These are phyloP conservation scores for Girardinus metallicus DNA, from an alignment of 2,797 vertebrate species.

Conservation along the genomic window DNA sequence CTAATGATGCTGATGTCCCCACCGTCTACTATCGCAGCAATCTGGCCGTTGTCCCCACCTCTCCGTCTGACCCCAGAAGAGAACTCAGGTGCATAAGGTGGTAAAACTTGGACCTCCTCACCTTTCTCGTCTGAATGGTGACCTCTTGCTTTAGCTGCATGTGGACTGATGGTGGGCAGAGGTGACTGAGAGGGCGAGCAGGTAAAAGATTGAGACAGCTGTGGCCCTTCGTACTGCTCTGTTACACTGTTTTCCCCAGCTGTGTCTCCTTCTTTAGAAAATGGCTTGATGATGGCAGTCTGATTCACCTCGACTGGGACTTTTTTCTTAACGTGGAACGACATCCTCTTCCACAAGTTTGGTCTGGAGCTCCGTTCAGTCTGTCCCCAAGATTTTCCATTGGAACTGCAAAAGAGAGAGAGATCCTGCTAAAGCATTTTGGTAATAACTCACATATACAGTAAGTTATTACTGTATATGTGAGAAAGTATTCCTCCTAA, in stretches of 20 bases:
- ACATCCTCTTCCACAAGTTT: slow-evolving; percentile 95
- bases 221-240: slow-evolving; percentile 82
- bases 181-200: slow-evolving; percentile 86
- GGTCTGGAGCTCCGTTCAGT: slow-evolving; percentile 89
- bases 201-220: slow-evolving; percentile 82
- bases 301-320: slow-evolving; percentile 89
- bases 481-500: not conserved
- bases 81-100: slow-evolving; percentile 83
- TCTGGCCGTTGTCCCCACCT: slow-evolving; percentile 43
- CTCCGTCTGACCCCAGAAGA: slow-evolving; percentile 56
- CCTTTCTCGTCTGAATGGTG: slow-evolving; percentile 78
- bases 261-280: slow-evolving; percentile 86
- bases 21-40: not conserved
- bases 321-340: slow-evolving; percentile 95
- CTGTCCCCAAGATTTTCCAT: slow-evolving; percentile 96
- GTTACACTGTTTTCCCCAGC: slow-evolving; percentile 79
- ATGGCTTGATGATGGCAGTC: slow-evolving; percentile 97
- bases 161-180: slow-evolving; percentile 86
- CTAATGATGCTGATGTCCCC: slow-evolving; percentile 61
- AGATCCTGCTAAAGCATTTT: not conserved
- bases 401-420: slow-evolving; percentile 83
- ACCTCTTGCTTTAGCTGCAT: slow-evolving; percentile 76
- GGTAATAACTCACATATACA: not conserved
- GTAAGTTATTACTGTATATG: too few species aligned
- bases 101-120: slow-evolving; percentile 61